Percentiles rank a stretch among this genome's conserved stretches.
Evolutionary conservation across 2,113 vertebrate species (phyloP).

Genomic region (Clarias gariepinus): DNA sequence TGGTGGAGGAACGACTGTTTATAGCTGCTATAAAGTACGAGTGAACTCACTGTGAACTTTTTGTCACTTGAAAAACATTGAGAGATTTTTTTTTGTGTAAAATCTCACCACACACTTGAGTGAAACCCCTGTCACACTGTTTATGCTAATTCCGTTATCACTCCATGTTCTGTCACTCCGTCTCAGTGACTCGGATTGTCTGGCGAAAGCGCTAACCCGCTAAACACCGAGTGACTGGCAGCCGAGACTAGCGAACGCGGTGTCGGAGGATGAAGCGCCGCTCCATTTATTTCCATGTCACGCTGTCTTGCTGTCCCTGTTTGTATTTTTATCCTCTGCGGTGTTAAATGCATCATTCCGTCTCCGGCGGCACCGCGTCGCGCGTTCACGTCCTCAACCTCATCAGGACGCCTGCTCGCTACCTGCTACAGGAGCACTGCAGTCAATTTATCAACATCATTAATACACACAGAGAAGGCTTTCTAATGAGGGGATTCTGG

Average conservation of each 20-base stretch:
- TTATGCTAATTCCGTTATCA: constrained; percentile 1
- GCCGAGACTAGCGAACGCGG: not conserved
- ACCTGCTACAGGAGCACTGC: not conserved
- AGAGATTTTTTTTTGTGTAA: too few species aligned
- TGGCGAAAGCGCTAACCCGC: not conserved
- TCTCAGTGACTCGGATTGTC: not conserved
- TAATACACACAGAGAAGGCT: not conserved
- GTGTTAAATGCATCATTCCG: constrained; percentile 39
- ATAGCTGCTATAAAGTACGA: too few species aligned
- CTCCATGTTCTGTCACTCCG: not conserved
- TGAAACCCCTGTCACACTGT: not conserved
- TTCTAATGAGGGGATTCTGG: not conserved
- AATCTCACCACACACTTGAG: not conserved
- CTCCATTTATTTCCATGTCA: constrained; percentile 22
- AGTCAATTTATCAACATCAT: not conserved
- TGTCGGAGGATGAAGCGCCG: not conserved
- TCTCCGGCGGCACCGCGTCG: not conserved
- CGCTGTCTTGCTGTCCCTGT: not conserved
- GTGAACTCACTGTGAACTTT: too few species aligned
- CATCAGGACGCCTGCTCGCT: not conserved
- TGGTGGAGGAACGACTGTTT: too few species aligned
- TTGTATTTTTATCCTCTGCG: constrained; percentile 33
- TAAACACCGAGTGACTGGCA: not conserved
- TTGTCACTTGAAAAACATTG: too few species aligned
- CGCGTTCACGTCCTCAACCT: not conserved